These are phyloP conservation scores for Chelonus insularis DNA, from an alignment of 1,140 invertebrate genomes.

Conservation along the genomic window DNA sequence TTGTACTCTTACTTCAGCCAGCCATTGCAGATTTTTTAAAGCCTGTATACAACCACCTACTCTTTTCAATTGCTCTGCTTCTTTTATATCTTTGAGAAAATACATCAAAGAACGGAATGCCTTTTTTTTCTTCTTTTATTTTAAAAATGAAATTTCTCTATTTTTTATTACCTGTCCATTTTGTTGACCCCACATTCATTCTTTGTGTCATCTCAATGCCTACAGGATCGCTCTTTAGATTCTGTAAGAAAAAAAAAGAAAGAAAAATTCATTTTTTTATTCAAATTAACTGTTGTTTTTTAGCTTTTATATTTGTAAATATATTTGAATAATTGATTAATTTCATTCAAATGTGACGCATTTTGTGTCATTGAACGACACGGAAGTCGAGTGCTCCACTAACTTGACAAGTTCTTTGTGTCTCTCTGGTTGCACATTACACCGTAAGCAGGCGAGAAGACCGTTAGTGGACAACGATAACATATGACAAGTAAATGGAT, in stretches of 20 bases:
- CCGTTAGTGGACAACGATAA: slow-evolving; percentile 16
- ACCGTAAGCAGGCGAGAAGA: slow-evolving; percentile 1
- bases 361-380: slow-evolving; percentile 2
- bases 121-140: too few species aligned
- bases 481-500: neutral
- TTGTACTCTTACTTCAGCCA: slow-evolving; percentile 26
- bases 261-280: neutral
- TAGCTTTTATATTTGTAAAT: too few species aligned
- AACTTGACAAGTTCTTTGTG: neutral
- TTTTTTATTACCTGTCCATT: slow-evolving; percentile 1
- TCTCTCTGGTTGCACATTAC: neutral
- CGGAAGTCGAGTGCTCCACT: slow-evolving; percentile 5
- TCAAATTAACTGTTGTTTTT: too few species aligned
- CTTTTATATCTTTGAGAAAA: too few species aligned
- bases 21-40: slow-evolving; percentile 17
- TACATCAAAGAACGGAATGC: neutral
- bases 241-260: slow-evolving; percentile 33
- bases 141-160: neutral
- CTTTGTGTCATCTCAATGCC: slow-evolving; percentile 34
- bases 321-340: too few species aligned
- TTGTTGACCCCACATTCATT: slow-evolving; percentile 17
- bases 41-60: neutral
- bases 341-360: neutral
- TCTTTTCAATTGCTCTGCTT: neutral
- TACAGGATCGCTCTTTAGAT: slow-evolving; percentile 29